phyloP scores from a whole-genome alignment of 2,113 vertebrate species.

The Hippolais icterina region DNA sequence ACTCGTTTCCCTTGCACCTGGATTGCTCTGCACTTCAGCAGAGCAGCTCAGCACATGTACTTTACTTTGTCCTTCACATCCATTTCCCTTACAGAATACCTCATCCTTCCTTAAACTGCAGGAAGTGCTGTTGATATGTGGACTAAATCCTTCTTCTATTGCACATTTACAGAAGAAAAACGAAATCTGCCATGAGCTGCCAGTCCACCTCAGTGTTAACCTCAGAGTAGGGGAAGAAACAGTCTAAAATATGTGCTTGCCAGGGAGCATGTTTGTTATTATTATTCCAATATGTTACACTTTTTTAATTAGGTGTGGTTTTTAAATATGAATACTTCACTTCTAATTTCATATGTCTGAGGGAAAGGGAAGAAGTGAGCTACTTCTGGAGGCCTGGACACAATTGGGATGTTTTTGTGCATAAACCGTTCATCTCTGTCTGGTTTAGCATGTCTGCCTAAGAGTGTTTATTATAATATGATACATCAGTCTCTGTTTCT shows the following conservation, averaged over 20 bases:
- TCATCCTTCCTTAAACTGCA: not conserved
- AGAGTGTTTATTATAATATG: not conserved
- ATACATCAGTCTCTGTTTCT: not conserved
- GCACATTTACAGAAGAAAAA: not conserved
- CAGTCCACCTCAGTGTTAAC: not conserved
- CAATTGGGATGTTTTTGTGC: not conserved
- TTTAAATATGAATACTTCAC: not conserved
- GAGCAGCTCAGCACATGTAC: not conserved
- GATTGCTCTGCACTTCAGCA: not conserved
- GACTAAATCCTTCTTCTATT: not conserved
- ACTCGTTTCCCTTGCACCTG: not conserved
- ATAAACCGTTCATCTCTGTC: not conserved
- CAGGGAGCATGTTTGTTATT: not conserved
- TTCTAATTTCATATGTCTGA: not conserved
- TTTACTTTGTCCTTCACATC: not conserved
- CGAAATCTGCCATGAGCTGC: not conserved
- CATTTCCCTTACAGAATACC: not conserved
- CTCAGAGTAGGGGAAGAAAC: not conserved
- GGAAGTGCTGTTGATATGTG: not conserved
- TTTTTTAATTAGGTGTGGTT: not conserved
- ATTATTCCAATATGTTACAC: not conserved
- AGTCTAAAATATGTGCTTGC: not conserved
- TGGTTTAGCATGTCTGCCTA: not conserved
- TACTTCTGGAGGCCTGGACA: not conserved
- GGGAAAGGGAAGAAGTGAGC: not conserved